Percentiles rank a stretch among this genome's conserved stretches.
phyloP scores from a whole-genome alignment of 2,888 invertebrate genomes.

The Hipparchia sbordonii region DNA sequence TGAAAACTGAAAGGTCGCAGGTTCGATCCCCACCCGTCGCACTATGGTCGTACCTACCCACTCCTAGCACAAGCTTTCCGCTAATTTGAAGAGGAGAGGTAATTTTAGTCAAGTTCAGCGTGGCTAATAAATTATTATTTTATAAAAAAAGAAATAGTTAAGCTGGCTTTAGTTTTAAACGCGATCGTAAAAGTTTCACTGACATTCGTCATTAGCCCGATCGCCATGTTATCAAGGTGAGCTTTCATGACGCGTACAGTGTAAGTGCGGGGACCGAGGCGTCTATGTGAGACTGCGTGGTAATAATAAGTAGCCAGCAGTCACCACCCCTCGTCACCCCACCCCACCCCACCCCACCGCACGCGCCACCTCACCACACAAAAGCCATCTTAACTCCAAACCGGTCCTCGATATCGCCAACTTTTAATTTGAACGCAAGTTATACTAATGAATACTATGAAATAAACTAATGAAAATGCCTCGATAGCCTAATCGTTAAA shows the following conservation, averaged over 20 bases:
- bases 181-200: constrained; percentile 15
- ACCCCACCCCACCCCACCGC: constrained; percentile 51
- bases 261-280: constrained; percentile 46
- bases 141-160: constrained; percentile 9
- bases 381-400: constrained; percentile 48
- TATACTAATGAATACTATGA: too few species aligned
- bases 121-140: too few species aligned
- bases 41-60: too few species aligned
- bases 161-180: constrained; percentile 1
- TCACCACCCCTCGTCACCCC: constrained; percentile 55
- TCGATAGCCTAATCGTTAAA: too few species aligned
- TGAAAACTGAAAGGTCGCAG: too few species aligned
- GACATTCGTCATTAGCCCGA: constrained; percentile 18
- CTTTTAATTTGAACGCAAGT: constrained; percentile 42
- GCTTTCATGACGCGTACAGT: constrained; percentile 46
- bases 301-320: constrained; percentile 66
- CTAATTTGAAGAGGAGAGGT: too few species aligned
- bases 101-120: too few species aligned
- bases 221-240: constrained; percentile 25
- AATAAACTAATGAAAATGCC: too few species aligned
- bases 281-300: constrained; percentile 52
- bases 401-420: constrained; percentile 48
- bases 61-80: too few species aligned
- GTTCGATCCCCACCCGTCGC: too few species aligned
- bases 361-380: constrained; percentile 56